Evolutionary conservation across 1,140 invertebrate species (phyloP), one percentile per base, ranked within the genome.

Genomic region (Neuroterus valhalla): DNA sequence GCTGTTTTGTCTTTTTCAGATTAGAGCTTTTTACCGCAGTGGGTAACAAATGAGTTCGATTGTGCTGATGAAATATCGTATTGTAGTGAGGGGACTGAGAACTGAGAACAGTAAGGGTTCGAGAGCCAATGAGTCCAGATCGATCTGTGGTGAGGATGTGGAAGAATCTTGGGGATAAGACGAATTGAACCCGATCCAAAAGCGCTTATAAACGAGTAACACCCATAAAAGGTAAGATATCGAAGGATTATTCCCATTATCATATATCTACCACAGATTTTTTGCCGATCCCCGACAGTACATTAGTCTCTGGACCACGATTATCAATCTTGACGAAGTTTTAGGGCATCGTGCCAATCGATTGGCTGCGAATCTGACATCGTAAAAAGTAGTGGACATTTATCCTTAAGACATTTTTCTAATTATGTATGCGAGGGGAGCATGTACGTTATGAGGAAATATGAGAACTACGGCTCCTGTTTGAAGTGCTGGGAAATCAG

Each of bases 141-240:
- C 71, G 68, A 62, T 70, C 38, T 26, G 70, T 55, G 45, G 42
- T 15, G 68, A 44, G 66, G 14, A 26, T 11, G 19, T 68, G 55
- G 42, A 44, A 42, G 50, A 21, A 62, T 69, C 48, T 17, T 75
- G 68, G 52, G 71, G 43, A 23, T 69, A 68, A 77, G 76, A 68
- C 26, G 70, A 83, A 82, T 85, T 85, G 83, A 85, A 85, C 81
- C 55, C 75, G 78, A 80, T 84, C 82, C 83, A 85, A 82, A 84
- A 84, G 74, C 70, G 75, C 75, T 84, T 78, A 83, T 84, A 84
- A 84, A 84, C 78, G 81, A 84, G 80, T 84, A 83, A 84, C 74
- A 75, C 67, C 78, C 79, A 77, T 80, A 78, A 80, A 78, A 66
- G 75, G 80, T 82, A 81, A 84, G 82, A 82, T 82, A 84, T 77